Evolutionary conservation across 2,888 invertebrate genomes (phyloP).

Genomic region (Scelioninae gen. 2): DNA sequence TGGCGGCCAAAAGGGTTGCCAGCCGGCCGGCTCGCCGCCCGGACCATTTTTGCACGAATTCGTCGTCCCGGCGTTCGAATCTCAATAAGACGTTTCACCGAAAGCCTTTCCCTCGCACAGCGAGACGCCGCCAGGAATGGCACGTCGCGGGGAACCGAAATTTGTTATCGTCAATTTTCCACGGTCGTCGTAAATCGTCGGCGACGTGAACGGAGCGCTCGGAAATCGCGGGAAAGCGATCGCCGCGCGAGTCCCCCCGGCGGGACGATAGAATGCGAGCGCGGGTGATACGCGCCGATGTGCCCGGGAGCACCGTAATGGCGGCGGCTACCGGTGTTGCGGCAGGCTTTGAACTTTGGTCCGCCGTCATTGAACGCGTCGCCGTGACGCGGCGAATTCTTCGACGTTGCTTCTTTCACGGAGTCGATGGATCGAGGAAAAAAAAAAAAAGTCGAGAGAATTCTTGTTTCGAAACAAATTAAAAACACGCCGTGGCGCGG

Average conservation of each 20-base stretch:
- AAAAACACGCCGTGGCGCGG: slow-evolving; percentile 24
- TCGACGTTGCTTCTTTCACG: slow-evolving; percentile 49
- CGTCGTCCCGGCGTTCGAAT: slow-evolving; percentile 23
- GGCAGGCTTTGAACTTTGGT: slow-evolving; percentile 64
- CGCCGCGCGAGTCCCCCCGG: slow-evolving; percentile 34
- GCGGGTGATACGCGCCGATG: slow-evolving; percentile 20
- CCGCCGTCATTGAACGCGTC: slow-evolving; percentile 58
- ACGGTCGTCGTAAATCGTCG: no score
- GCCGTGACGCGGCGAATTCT: slow-evolving; percentile 58
- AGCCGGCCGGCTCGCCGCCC: slow-evolving; percentile 26
- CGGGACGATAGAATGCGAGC: slow-evolving; percentile 57
- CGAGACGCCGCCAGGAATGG: slow-evolving; percentile 13
- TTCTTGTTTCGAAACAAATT: slow-evolving; percentile 57
- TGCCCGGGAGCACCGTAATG: slow-evolving; percentile 59
- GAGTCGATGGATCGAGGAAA: slow-evolving; percentile 51
- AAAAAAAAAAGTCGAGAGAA: slow-evolving; percentile 52
- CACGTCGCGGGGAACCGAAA: no score
- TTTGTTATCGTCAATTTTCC: slow-evolving; percentile 20
- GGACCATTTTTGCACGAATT: slow-evolving; percentile 41
- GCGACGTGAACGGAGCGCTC: no score
- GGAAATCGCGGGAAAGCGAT: no score
- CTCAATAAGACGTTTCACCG: slow-evolving; percentile 1
- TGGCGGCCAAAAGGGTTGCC: slow-evolving; percentile 49
- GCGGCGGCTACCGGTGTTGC: slow-evolving; percentile 67
- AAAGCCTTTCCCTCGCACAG: slow-evolving; percentile 20